Base-by-base conservation (phyloP, 2,797 vertebrate species). In the Aratinga solstitialis region DNA sequence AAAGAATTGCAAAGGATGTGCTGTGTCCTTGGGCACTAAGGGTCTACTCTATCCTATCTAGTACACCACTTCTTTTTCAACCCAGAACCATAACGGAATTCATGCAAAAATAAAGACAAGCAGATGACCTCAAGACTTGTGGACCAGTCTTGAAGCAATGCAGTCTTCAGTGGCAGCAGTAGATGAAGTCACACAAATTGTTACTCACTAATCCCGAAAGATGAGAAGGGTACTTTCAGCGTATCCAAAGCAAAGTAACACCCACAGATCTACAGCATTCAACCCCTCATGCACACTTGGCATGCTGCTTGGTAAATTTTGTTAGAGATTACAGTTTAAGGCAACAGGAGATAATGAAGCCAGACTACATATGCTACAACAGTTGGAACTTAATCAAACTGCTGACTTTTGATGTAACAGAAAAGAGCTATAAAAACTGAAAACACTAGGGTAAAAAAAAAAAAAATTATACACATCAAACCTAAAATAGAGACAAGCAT, bases 321-420 rank as follows among this genome's bases (percentile, higher is more conserved):
- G 51, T 63, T 13, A 74, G 56, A 72, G 65, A 94, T 66, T 91
- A 66, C 79, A 95, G 72, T 93, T 94, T 72, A 85, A 94, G 79
- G 73, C 87, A 93, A 85, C 48, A 87, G 69, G 61, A 96, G 75
- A 78, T 89, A 94, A 94, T 69, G 82, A 96, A 96, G 79, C 84
- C 89, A 96, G 87, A 75, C 93, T 95, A 89, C 95, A 95, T 96
- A 96, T 93, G 95, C 87, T 94, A 40, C 58, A 95, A 89, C 95
- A 97, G 92, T 86, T 96, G 96, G 95, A 96, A 91, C 38, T 78
- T 68, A 36, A 91, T 78, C 91, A 86, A 92, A 85, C 84, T 81
- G 89, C 80, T 94, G 82, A 86, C 69, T 95, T 96, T 14, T 47
- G 53, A 75, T 81, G 53, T 48, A 94, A 85, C 75, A 89, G 66